phyloP scores from a whole-genome alignment of 2,797 vertebrate genomes.

The Sebastes iracundus region DNA sequence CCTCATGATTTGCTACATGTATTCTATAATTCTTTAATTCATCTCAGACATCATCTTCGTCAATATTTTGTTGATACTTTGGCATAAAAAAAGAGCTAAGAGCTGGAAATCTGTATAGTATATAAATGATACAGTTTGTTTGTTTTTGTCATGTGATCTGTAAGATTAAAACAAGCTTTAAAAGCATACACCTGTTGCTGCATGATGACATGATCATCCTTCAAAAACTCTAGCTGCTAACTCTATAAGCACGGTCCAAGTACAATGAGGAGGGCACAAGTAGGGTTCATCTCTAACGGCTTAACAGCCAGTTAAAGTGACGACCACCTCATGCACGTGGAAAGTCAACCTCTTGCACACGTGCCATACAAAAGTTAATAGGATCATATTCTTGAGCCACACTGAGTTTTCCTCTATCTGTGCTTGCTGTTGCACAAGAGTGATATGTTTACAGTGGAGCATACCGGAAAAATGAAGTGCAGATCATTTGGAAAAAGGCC shows the following conservation, averaged over 20 bases:
- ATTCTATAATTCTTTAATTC: neutral
- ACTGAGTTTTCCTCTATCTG: neutral
- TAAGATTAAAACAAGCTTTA: neutral
- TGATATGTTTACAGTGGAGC: neutral
- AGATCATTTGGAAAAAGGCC: neutral
- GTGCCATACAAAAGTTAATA: neutral
- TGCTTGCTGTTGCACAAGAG: neutral
- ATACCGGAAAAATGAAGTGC: neutral
- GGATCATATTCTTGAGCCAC: neutral
- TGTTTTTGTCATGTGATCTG: neutral
- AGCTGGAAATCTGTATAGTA: neutral
- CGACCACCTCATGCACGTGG: neutral
- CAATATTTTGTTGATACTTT: neutral
- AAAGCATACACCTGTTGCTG: neutral
- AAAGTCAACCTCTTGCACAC: slow-evolving; percentile 2
- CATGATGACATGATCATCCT: neutral
- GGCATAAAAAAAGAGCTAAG: neutral
- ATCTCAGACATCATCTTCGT: neutral
- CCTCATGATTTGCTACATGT: neutral
- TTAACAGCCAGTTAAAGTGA: neutral
- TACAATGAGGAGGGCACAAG: neutral
- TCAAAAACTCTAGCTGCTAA: neutral
- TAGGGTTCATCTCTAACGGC: neutral
- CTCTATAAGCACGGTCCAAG: neutral
- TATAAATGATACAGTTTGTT: neutral